Percentiles rank a stretch among this genome's conserved stretches.
phyloP scores from a whole-genome alignment of 1,140 invertebrate species.

The Zeugodacus cucurbitae region DNA sequence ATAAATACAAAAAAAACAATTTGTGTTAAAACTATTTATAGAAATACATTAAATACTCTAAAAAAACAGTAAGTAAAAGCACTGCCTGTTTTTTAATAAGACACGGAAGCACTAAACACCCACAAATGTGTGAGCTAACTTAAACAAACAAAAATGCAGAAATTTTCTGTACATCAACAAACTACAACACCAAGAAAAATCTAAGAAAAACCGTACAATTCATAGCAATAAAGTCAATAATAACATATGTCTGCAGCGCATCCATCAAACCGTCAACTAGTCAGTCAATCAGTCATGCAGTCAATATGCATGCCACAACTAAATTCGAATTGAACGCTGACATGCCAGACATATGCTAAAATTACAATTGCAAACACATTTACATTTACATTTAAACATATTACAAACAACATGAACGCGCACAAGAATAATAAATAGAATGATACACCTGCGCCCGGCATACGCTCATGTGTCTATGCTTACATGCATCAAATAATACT shows the following conservation, averaged over 20 bases:
- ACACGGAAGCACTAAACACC: not conserved
- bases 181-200: not conserved
- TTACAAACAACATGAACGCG: not conserved
- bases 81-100: not conserved
- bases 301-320: constrained; percentile 22
- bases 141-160: too few species aligned
- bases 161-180: not conserved
- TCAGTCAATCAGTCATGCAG: not conserved
- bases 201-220: not conserved
- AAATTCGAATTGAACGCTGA: constrained; percentile 26
- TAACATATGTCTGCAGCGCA: not conserved
- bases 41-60: too few species aligned
- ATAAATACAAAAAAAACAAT: too few species aligned
- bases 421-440: constrained; percentile 7
- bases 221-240: not conserved
- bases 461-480: not conserved
- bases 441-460: not conserved
- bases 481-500: constrained; percentile 24
- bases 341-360: constrained; percentile 23
- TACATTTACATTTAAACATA: not conserved
- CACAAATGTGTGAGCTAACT: not conserved
- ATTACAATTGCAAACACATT: not conserved
- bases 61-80: not conserved
- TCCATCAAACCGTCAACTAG: not conserved
- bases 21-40: too few species aligned